These are phyloP conservation scores for Nephrotoma flavescens DNA, from an alignment of 2,888 invertebrate species.

Conservation along the genomic window DNA sequence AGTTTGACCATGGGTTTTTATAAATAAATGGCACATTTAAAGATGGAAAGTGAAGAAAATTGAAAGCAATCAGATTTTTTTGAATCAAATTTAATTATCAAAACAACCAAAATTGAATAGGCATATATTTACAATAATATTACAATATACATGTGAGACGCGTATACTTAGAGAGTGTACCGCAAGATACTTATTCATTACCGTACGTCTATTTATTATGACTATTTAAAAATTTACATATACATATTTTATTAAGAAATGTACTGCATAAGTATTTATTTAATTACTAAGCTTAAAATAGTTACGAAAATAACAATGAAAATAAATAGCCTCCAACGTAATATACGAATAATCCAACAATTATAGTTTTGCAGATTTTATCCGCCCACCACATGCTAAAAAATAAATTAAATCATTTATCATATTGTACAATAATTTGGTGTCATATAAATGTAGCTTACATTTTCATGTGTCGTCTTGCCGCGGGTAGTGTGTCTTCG, in stretches of 20 bases:
- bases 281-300: neutral
- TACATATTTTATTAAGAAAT: neutral
- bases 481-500: conserved; percentile 66
- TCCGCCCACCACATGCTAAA: conserved; percentile 79
- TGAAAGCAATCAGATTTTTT: neutral
- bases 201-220: neutral
- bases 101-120: neutral
- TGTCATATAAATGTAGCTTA: conserved; percentile 31
- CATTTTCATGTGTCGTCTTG: conserved; percentile 65
- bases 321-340: conserved; percentile 8
- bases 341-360: conserved; percentile 47
- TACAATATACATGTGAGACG: neutral
- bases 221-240: neutral
- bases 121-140: neutral
- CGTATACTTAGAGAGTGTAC: neutral
- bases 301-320: conserved; percentile 5
- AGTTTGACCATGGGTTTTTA: neutral
- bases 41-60: neutral
- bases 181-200: neutral
- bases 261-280: neutral
- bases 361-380: conserved; percentile 49
- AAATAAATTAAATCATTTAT: neutral
- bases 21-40: neutral
- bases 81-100: neutral
- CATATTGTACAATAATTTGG: neutral